These are phyloP conservation scores for Poicephalus meyeri DNA, from an alignment of 2,113 vertebrate species.

Conservation along the genomic window DNA sequence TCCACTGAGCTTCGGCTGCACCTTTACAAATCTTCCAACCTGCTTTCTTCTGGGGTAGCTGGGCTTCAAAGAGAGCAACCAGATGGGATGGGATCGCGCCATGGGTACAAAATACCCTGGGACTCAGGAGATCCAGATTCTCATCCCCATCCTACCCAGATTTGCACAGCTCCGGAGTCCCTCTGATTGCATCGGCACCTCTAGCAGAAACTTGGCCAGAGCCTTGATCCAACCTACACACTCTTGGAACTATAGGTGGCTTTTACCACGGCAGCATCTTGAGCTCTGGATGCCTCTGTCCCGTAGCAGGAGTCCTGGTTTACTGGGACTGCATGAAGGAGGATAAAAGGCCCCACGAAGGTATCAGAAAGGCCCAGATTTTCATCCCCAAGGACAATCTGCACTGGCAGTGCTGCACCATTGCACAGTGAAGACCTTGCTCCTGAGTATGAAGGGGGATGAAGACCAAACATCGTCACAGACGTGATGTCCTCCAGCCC, in stretches of 20 bases:
- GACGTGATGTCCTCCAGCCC: background rate
- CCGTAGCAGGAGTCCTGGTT: background rate
- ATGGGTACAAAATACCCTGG: background rate
- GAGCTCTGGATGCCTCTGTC: background rate
- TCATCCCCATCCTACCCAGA: rapidly evolving
- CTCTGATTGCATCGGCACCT: background rate
- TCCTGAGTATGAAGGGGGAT: background rate
- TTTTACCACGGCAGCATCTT: rapidly evolving
- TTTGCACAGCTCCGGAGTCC: background rate
- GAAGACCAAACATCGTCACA: background rate
- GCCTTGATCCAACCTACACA: rapidly evolving
- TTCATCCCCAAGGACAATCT: background rate
- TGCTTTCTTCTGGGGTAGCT: no score
- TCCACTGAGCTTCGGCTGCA: background rate
- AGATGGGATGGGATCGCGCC: rapidly evolving
- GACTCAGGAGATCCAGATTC: background rate
- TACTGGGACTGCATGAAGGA: no score
- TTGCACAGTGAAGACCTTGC: background rate
- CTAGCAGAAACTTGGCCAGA: background rate
- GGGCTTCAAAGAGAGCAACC: background rate
- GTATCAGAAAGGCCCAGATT: background rate
- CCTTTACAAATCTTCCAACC: background rate
- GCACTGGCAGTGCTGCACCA: no score
- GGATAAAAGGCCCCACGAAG: rapidly evolving
- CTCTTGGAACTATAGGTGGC: background rate